Conservation (phyloP, 2,113 vertebrate species). For the Bucco capensis region DNA sequence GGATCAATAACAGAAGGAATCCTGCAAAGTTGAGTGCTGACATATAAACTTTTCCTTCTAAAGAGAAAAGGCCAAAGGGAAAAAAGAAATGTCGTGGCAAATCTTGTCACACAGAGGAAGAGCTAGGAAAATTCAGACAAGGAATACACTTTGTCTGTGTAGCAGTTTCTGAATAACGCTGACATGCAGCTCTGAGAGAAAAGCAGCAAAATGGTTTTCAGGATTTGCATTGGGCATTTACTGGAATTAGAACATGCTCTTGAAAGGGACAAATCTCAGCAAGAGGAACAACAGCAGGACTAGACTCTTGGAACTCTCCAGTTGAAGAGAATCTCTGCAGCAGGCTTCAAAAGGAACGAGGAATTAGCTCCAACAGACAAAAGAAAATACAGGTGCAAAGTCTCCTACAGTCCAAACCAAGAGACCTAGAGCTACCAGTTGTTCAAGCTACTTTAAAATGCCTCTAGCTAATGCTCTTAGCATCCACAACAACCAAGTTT, state of each 20-base stretch:
- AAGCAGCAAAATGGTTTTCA: not conserved
- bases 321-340: not conserved
- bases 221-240: not conserved
- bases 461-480: not conserved
- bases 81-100: not conserved
- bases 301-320: not conserved
- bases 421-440: not conserved
- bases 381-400: not conserved
- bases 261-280: not conserved
- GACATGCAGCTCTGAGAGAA: not conserved
- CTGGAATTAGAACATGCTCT: not conserved
- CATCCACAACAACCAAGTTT: not conserved
- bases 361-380: not conserved
- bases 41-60: not conserved
- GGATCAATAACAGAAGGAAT: slow-evolving; percentile 47
- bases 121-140: not conserved
- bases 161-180: not conserved
- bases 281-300: not conserved
- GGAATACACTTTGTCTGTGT: not conserved
- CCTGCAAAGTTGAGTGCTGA: not conserved
- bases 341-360: not conserved
- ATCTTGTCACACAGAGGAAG: not conserved
- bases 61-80: not conserved
- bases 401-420: not conserved
- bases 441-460: not conserved